Evolutionary conservation across 1,140 invertebrate genomes (phyloP).

Genomic region (Orussus abietinus): DNA sequence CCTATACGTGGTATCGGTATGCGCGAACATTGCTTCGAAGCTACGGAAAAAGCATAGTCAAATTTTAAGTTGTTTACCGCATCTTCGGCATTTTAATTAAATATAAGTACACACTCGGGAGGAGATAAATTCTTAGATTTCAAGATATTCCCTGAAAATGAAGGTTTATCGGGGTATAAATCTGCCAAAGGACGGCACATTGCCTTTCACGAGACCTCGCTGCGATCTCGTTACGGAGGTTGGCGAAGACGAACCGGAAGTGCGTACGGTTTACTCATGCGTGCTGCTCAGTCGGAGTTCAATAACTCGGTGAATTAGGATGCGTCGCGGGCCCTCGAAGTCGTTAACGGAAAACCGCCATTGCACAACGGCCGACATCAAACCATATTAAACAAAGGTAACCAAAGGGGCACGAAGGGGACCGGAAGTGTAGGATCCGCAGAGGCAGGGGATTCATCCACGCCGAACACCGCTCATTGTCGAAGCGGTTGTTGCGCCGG

Average conservation of each 20-base stretch:
- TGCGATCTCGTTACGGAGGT: too few species aligned
- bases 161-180: too few species aligned
- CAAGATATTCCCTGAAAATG: too few species aligned
- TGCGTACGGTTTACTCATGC: conserved; percentile 27
- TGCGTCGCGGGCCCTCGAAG: conserved; percentile 23
- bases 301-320: conserved; percentile 33
- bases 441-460: conserved; percentile 36
- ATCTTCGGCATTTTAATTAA: too few species aligned
- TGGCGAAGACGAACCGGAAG: conserved; percentile 27
- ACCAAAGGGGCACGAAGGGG: conserved; percentile 19
- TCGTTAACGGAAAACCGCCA: conserved; percentile 31
- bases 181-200: too few species aligned
- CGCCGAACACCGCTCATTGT: conserved; percentile 44
- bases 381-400: conserved; percentile 43
- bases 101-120: too few species aligned
- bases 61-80: too few species aligned
- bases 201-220: too few species aligned
- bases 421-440: conserved; percentile 37
- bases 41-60: too few species aligned
- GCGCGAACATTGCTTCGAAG: too few species aligned
- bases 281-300: conserved; percentile 24
- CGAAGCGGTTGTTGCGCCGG: conserved; percentile 38
- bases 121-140: too few species aligned
- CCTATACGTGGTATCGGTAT: too few species aligned
- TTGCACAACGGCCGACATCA: conserved; percentile 37